Base-by-base conservation (phyloP, 2,888 invertebrate genomes). In the Xestia rhomboidea region DNA sequence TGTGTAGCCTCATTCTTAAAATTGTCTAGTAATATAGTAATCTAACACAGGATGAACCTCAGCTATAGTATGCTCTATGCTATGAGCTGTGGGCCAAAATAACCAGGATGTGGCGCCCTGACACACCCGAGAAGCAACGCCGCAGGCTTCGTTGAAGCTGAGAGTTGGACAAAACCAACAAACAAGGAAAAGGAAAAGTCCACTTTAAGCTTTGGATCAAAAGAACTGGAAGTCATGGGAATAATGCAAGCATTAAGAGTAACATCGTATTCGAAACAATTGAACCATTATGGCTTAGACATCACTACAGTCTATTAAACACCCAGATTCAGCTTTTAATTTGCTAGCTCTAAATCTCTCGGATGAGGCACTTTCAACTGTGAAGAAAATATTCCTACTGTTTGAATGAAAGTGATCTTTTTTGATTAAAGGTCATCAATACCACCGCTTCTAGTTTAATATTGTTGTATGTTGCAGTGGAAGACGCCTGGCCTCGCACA, bases 401-500 rank as follows among this genome's bases (percentile, higher is more conserved):
- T 54, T 54, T 54, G 13, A 54, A n/a, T n/a, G 11, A 54, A 54
- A 54, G 6, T 54, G 10, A 1, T 54, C 0, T 5, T 21, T 49
- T 11, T 54, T 27, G n/a, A 27, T 0, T 15, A 2, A 7, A 57
- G 7, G 27, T 11, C 2, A 21, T 62, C 2, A 62, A 21, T 0
- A 34, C 4, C 30, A 34, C 34, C 1, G 1, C 11, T 62, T 21
- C 30, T 10, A 30, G 21, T 64, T 64, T n/a, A 8, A 41, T 27
- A 64, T 57, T 57, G 11, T 44, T 18, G 15, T 18, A 3, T 15
- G 11, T 75, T 79, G 0, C 90, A 95, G 95, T 95, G 89, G 93
- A 94, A 18, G 94, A 93, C 73, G 77, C 92, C 0, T 96, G 95
- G 95, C 92, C 92, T 0, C 89, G 92, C 0, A 90, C 93, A 21